Base-by-base conservation (phyloP, 2,113 vertebrate genomes). In the Desmodus rotundus region DNA sequence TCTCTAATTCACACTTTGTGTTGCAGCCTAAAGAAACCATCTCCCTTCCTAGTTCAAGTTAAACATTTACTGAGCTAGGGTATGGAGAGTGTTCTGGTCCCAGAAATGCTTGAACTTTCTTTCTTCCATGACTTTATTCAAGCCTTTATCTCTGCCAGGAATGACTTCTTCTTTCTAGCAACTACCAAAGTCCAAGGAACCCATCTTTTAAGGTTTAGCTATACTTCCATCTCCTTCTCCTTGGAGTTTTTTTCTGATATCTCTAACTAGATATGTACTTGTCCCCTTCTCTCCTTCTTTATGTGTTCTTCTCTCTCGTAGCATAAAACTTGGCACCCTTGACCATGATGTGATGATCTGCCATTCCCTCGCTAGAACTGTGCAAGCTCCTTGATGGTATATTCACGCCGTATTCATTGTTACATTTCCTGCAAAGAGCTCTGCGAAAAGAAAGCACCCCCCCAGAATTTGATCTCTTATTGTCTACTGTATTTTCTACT, bases 391-490 rank as follows among this genome's bases (percentile, higher is more conserved):
- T 45, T 65, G 9, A 65, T 63, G 77, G 13, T 61, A 67, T 77
- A 73, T 20, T 38, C 76, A 38, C 2, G 3, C 31, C 26, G 17
- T 41, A 78, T 5, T 58, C 41, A 74, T 74, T 83, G 86, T 70
- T 85, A 88, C 22, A 65, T 94, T 95, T 94, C 82, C 78, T 78
- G n/a, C 17, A 61, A 91, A 73, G 67, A 56, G 22, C 67, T 91
- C 81, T 77, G 58, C 67, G 41, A 47, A 78, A 31, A 94, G 63
- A 36, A 93, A 82, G n/a, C 33, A 22, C 24, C 36, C 54, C 54
- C 38, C 54, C 16, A 77, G 52, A 56, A 58, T 58, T 52, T 88
- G 28, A 41, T 50, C 22, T 85, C n/a, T 28, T 58, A n/a, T 36
- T 19, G 3, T 19, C 17, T 4, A 72, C 22, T 72, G 38, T 72